Evolutionary conservation across 1,140 invertebrate species (phyloP).

Genomic region (Nilaparvata lugens): DNA sequence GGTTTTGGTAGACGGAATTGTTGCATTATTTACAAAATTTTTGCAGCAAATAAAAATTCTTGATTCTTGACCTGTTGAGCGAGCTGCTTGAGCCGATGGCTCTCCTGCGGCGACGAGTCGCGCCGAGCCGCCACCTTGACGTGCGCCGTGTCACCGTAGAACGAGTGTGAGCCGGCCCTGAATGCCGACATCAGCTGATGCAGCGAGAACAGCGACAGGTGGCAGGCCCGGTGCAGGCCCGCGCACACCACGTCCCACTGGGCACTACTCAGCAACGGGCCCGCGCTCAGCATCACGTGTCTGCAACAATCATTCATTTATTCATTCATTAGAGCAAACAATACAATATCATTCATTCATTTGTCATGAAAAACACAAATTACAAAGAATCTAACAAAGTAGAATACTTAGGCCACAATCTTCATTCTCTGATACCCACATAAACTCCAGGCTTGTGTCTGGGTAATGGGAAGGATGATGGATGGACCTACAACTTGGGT

Average conservation of each 20-base stretch:
- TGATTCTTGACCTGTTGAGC: constrained; percentile 59
- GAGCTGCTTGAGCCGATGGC: constrained; percentile 70
- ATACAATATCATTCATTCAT: too few species aligned
- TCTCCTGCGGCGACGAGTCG: constrained; percentile 72
- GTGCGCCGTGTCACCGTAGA: constrained; percentile 85
- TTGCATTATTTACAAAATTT: background rate
- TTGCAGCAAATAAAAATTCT: too few species aligned
- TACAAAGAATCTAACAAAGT: too few species aligned
- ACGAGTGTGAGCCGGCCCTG: constrained; percentile 79
- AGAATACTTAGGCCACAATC: too few species aligned
- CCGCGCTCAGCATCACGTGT: constrained; percentile 73
- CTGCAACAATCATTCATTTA: too few species aligned
- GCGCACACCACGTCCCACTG: constrained; percentile 79
- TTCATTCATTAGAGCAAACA: too few species aligned
- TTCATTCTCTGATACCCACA: too few species aligned
- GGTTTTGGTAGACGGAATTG: too few species aligned
- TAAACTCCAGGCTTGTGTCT: too few species aligned
- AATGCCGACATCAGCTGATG: constrained; percentile 81
- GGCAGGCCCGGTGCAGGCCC: constrained; percentile 68
- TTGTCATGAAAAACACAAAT: too few species aligned
- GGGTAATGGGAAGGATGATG: too few species aligned
- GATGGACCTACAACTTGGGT: too few species aligned
- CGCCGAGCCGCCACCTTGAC: constrained; percentile 86
- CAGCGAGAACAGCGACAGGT: constrained; percentile 71
- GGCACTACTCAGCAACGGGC: constrained; percentile 63